Base-by-base conservation (phyloP, 2,797 vertebrate genomes). In the Rhinogobio ventralis region DNA sequence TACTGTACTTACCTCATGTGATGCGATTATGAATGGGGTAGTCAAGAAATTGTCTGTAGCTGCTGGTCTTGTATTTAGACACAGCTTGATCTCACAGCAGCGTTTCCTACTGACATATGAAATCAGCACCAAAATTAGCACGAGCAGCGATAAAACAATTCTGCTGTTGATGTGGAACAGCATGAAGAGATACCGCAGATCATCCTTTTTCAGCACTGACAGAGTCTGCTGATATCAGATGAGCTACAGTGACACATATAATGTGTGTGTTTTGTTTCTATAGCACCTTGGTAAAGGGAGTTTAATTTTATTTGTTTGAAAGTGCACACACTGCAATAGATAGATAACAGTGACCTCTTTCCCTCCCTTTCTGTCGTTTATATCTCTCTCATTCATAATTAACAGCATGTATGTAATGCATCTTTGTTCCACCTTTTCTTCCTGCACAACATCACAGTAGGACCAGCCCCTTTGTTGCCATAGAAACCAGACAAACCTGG, bases 341-440 rank as follows among this genome's bases (percentile, higher is more conserved):
- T 57, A 30, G 62, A 73, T 82, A 85, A 45, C 45, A 7, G 28
- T 78, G 73, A 76, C 17, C 28, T 55, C 20, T 73, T 46, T 23
- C 11, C 62, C 46, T 1, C 7, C 30, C 80, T 77, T 62, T n/a
- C 42, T 49, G 5, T 28, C 30, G n/a, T 75, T 81, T 72, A 60
- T 79, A 33, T 79, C 86, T 85, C 30, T 84, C 25, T 87, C 90
- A 91, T 96, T 90, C 87, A 95, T 96, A 94, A 94, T 94, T 95
- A 88, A 96, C 86, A 88, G 87, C 14, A 72, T 57, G 57, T 25
- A 14, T 25, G 68, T 28, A 49, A 84, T 23, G n/a, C n/a, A 33
- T 72, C 82, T 84, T 91, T 91, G 75, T 90, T 89, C 88, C 92
- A 89, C 89, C 90, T 17, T 36, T 79, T 79, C 83, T 87, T 91